Base-by-base conservation (phyloP, 2,888 invertebrate genomes). In the Tethea ocularis region DNA sequence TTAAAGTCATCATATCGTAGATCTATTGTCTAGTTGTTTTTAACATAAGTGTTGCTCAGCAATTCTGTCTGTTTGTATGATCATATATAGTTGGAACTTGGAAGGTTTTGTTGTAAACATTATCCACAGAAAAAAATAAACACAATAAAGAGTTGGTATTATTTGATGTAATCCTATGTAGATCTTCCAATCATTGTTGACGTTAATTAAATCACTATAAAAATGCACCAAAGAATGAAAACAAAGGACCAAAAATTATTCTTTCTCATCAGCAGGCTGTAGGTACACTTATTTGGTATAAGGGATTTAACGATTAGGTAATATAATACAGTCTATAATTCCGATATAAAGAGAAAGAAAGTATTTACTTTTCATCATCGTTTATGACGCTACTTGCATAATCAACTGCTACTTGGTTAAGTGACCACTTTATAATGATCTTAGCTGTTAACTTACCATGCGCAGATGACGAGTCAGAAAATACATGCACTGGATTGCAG, bases 401-500 rank as follows among this genome's bases (percentile, higher is more conserved):
- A 80, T 68, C 60, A 71, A n/a, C n/a, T n/a, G n/a, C 69, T 68
- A 65, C 62, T n/a, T n/a, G 66, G 63, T 66, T 62, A 68, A 67
- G 64, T 63, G 70, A 67, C 60, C 65, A 64, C 57, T 64, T 59
- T 71, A 64, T 60, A 67, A 64, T 62, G 63, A 61, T n/a, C n/a
- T n/a, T 65, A 62, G 68, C 69, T 60, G 58, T 66, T 71, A 63
- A 84, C 87, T 81, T 68, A 87, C 87, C 84, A 74, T 78, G 69
- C 71, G 74, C 68, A 71, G 77, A 74, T 71, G 78, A 77, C 71
- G 75, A 70, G 75, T 82, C 75, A 78, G 64, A 66, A 62, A 59
- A 60, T 68, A 78, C 76, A 75, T 78, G 81, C 80, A 82, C 69
- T 65, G 61, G 74, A 76, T 76, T 77, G 77, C 86, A 84, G 86